These are phyloP conservation scores for Distichodus sexfasciatus DNA, from an alignment of 2,797 vertebrate genomes.

Conservation along the genomic window DNA sequence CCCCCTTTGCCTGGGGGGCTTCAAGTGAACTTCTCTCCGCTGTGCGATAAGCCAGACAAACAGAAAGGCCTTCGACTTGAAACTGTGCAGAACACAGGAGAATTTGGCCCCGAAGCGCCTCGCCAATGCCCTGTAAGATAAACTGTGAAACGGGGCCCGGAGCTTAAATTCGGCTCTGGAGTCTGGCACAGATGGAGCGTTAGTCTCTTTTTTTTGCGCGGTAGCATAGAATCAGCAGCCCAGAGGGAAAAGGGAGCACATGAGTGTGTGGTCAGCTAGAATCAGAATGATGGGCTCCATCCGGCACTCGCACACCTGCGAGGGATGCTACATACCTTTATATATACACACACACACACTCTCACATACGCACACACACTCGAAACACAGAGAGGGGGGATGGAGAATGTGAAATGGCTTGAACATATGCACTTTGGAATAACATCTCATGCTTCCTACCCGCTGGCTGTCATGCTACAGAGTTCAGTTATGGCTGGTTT, in stretches of 20 bases:
- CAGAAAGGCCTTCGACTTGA: constrained; percentile 20
- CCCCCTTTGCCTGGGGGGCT: constrained; percentile 10
- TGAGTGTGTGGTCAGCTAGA: constrained; percentile 53
- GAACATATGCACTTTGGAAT: no score
- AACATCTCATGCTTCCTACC: not conserved
- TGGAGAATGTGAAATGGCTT: not conserved
- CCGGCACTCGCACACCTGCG: constrained; percentile 44
- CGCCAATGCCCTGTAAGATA: constrained; percentile 26
- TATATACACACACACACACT: not conserved
- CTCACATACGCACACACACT: not conserved
- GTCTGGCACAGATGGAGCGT: constrained; percentile 39
- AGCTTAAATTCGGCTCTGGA: constrained; percentile 37
- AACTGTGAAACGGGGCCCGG: constrained; percentile 35
- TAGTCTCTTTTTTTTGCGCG: constrained; percentile 35
- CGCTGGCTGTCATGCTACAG: constrained; percentile 11
- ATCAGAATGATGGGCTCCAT: constrained; percentile 41
- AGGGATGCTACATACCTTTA: constrained; percentile 4
- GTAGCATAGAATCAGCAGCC: constrained; percentile 48
- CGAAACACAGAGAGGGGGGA: not conserved
- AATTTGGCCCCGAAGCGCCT: constrained; percentile 14
- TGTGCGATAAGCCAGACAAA: constrained; percentile 30
- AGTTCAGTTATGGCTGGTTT: constrained; percentile 11
- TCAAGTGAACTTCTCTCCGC: constrained; percentile 26
- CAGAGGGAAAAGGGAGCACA: constrained; percentile 13
- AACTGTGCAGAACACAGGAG: constrained; percentile 27